Percentiles rank a stretch among this genome's conserved stretches.
Conservation (phyloP, 2,888 invertebrate species). For the Muschampia plurimacula region DNA sequence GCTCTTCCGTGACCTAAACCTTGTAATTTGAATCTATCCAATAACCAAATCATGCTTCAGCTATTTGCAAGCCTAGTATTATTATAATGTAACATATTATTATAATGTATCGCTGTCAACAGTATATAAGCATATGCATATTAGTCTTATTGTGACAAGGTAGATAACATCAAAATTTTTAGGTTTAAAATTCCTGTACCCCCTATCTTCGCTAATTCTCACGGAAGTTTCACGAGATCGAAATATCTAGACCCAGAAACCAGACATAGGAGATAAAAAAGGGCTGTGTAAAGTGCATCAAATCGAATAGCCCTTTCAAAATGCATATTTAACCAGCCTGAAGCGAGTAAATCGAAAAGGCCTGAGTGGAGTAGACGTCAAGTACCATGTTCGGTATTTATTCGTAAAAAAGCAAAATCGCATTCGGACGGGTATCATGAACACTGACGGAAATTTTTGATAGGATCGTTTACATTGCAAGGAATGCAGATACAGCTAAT, state of each 20-base stretch:
- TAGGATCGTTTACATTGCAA: slow-evolving; percentile 17
- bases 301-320: slow-evolving; percentile 7
- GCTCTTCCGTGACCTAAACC: too few species aligned
- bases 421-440: slow-evolving; percentile 18
- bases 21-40: too few species aligned
- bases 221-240: background rate
- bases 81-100: too few species aligned
- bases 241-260: background rate
- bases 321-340: background rate
- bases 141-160: too few species aligned
- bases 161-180: too few species aligned
- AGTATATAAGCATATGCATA: too few species aligned
- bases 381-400: slow-evolving; percentile 30
- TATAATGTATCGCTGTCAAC: too few species aligned
- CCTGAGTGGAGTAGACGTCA: slow-evolving; percentile 14
- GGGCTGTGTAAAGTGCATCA: background rate
- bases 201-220: too few species aligned
- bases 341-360: slow-evolving; percentile 13
- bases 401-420: slow-evolving; percentile 26
- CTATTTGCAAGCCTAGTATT: too few species aligned
- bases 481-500: slow-evolving; percentile 18
- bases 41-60: too few species aligned
- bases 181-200: too few species aligned
- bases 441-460: slow-evolving; percentile 26
- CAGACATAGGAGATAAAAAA: background rate